These are phyloP conservation scores for Brachymystax lenok DNA, from an alignment of 2,797 vertebrate species.

Conservation along the genomic window DNA sequence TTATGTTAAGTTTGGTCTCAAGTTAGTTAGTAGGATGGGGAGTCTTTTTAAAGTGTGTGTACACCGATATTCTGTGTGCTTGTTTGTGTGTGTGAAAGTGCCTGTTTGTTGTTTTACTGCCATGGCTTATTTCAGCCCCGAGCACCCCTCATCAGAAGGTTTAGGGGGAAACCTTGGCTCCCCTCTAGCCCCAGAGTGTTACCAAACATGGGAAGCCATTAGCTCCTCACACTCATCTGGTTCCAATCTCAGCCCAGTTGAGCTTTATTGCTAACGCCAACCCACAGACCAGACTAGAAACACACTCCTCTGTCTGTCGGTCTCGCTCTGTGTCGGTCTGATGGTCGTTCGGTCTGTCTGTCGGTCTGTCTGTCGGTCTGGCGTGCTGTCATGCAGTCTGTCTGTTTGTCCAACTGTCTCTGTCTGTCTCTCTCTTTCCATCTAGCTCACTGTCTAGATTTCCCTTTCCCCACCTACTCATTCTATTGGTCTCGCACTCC, in stretches of 20 bases:
- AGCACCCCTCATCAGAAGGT: background rate
- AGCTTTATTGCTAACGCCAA: constrained; percentile 16
- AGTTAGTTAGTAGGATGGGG: too few species aligned
- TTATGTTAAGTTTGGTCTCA: too few species aligned
- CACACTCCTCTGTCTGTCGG: too few species aligned
- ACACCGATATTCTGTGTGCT: background rate
- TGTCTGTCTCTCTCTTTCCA: background rate
- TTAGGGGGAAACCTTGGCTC: background rate
- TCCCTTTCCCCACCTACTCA: background rate
- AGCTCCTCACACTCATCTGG: constrained; percentile 32
- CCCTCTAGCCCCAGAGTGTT: constrained; percentile 11
- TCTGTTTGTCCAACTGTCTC: background rate
- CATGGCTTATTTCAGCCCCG: background rate
- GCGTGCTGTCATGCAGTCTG: too few species aligned
- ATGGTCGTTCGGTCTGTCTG: too few species aligned
- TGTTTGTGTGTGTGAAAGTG: constrained; percentile 2
- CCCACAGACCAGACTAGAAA: too few species aligned
- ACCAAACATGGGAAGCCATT: constrained; percentile 31
- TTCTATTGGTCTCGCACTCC: too few species aligned
- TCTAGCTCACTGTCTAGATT: background rate
- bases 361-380: too few species aligned
- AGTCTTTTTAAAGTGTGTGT: background rate
- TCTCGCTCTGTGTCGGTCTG: too few species aligned
- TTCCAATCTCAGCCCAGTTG: constrained; percentile 28
- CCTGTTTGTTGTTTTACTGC: background rate